These are phyloP conservation scores for Peromyscus eremicus DNA, from an alignment of 2,797 vertebrate species.

Conservation along the genomic window DNA sequence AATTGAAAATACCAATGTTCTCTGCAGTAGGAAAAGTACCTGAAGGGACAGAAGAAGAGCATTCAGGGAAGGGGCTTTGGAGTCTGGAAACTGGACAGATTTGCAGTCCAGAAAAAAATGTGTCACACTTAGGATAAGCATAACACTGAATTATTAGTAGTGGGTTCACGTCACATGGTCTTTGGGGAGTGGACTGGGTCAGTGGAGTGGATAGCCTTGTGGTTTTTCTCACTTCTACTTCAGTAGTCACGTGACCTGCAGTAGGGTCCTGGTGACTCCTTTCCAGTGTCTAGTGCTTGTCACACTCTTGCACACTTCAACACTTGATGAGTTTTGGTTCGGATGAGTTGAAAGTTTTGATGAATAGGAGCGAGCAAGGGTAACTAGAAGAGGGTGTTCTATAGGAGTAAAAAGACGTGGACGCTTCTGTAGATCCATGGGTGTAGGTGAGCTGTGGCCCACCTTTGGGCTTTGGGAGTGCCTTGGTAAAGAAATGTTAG, in stretches of 20 bases:
- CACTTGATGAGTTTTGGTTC: neutral
- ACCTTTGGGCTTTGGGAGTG: neutral
- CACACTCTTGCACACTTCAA: neutral
- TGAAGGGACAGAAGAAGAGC: neutral
- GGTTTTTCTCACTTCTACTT: neutral
- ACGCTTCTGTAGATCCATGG: neutral
- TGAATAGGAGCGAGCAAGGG: constrained; percentile 8
- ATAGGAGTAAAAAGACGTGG: constrained; percentile 20
- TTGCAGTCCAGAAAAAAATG: neutral
- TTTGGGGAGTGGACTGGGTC: neutral
- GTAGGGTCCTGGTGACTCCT: neutral
- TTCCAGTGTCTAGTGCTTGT: neutral
- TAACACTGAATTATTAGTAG: neutral
- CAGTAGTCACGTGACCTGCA: neutral
- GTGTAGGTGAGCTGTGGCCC: neutral
- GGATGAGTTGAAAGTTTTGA: neutral
- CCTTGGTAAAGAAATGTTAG: neutral
- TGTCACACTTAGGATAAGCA: neutral
- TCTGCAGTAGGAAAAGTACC: neutral
- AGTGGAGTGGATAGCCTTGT: neutral
- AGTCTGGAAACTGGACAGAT: neutral
- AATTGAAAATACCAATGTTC: neutral
- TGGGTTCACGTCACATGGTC: neutral
- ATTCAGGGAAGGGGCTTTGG: neutral
- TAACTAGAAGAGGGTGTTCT: neutral